Conservation (phyloP, 2,113 vertebrate genomes). For the Psilopsiagon aymara region DNA sequence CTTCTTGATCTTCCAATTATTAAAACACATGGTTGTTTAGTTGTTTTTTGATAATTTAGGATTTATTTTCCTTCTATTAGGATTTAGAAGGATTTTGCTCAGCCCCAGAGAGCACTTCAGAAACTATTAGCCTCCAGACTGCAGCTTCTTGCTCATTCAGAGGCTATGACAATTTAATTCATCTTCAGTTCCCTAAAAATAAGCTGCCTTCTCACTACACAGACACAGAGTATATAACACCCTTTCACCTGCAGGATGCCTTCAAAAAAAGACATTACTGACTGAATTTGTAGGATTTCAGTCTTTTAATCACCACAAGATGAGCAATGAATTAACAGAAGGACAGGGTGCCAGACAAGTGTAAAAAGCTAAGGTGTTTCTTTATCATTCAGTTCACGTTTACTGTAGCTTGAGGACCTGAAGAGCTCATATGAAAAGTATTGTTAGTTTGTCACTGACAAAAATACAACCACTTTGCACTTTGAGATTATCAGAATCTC, state of each 20-base stretch:
- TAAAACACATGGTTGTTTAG: not conserved
- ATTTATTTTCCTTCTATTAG: not conserved
- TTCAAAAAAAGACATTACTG: not conserved
- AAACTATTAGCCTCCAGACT: not conserved
- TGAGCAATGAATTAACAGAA: not conserved
- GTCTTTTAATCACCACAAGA: not conserved
- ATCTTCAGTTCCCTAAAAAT: not conserved
- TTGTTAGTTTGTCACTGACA: not conserved
- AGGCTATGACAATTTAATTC: not conserved
- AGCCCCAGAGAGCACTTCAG: not conserved
- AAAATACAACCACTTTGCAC: not conserved
- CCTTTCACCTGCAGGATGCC: not conserved
- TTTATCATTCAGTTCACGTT: not conserved
- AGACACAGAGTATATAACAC: not conserved
- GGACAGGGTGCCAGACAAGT: not conserved
- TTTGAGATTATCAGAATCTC: not conserved
- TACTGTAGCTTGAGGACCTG: not conserved
- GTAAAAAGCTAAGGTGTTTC: not conserved
- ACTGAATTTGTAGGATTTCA: not conserved
- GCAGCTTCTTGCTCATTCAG: not conserved
- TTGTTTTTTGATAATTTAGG: not conserved
- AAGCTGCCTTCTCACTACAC: not conserved
- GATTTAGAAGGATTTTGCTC: not conserved
- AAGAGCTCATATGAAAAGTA: not conserved
- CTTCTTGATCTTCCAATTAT: not conserved